Percentiles rank a stretch among this genome's conserved stretches.
Conservation (phyloP, 2,888 invertebrate genomes). For the Phortica magna region DNA sequence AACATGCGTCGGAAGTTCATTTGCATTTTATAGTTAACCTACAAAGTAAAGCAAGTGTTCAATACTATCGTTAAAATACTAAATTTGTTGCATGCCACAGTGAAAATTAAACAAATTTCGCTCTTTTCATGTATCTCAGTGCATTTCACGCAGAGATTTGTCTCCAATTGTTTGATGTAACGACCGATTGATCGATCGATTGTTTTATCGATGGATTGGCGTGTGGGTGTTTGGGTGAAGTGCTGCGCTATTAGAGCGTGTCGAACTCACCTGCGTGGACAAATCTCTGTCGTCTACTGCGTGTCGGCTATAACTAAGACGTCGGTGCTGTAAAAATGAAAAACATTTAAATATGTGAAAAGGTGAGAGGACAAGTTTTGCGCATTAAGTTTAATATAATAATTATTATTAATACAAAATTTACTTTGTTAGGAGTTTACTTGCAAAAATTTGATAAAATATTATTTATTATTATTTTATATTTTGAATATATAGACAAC, state of each 20-base stretch:
- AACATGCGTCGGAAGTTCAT: conserved; percentile 93
- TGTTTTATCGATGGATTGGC: neutral
- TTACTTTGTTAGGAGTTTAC: conserved; percentile 13
- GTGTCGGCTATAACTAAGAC: conserved; percentile 93
- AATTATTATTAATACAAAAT: conserved; percentile 2
- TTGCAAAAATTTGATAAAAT: conserved; percentile 6
- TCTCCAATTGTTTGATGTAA: neutral
- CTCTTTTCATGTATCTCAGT: neutral
- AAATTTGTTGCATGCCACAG: neutral
- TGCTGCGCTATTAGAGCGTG: neutral
- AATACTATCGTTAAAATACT: neutral
- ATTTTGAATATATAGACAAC: neutral
- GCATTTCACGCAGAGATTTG: conserved; percentile 26
- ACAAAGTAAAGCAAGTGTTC: conserved; percentile 45
- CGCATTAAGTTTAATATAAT: conserved; percentile 3
- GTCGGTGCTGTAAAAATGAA: conserved; percentile 85
- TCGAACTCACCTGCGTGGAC: conserved; percentile 84
- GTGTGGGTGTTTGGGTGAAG: neutral
- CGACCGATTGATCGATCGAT: neutral
- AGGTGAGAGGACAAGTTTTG: neutral
- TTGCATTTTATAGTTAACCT: conserved; percentile 91
- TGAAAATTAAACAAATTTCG: neutral
- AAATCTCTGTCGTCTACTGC: conserved; percentile 93
- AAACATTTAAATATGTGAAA: conserved; percentile 2
- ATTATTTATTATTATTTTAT: neutral